Base-by-base conservation (phyloP, 2,888 invertebrate species). In the Bombyx huttoni region DNA sequence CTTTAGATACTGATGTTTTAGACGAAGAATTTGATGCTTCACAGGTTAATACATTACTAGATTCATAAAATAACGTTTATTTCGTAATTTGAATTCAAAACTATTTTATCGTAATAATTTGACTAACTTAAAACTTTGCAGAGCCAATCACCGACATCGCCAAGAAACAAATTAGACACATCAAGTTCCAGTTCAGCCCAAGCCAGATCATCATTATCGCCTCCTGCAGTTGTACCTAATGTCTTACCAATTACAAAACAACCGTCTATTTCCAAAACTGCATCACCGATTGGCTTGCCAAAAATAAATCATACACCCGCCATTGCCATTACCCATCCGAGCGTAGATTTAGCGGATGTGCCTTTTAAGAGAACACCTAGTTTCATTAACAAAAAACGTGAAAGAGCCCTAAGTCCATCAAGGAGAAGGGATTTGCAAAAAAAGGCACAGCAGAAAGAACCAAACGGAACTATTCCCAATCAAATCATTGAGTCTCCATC, bases 1-100 rank as follows among this genome's bases (percentile, higher is more conserved):
- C 95, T 12, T 92, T 96, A 80, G 96, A 96, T 69, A 95, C 95
- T 1, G 96, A 96, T 70, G 94, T 92, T 14, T 83, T 96, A 54
- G 94, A 94, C 59, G 92, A 93, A 67, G 93, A 93, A 75, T 90
- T 91, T 64, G 90, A 91, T 70, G 89, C 89, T 47, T 92, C 92
- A 56, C 91, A 91, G 70, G 90, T 89, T 33, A 52, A 46, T 33
- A 48, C n/a, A 7, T 9, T 3, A 40, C 7, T 40, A 40, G 12
- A 40, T 40, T 40, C 24, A 24, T 24, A 24, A 2, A 24, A 12
- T 8, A 24, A 35, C 79, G 69, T 47, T 56, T 40, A 40, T 40
- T 45, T 45, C 12, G 33, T 47, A 40, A 49, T 40, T 49, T 13
- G 14, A 24, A 13, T 10, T 7, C 13, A 35, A 13, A 33, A 48